A percentile compares a stretch with the other conserved stretches of the same genome.
Conservation (phyloP, 2,797 vertebrate species). For the Champsocephalus gunnari region DNA sequence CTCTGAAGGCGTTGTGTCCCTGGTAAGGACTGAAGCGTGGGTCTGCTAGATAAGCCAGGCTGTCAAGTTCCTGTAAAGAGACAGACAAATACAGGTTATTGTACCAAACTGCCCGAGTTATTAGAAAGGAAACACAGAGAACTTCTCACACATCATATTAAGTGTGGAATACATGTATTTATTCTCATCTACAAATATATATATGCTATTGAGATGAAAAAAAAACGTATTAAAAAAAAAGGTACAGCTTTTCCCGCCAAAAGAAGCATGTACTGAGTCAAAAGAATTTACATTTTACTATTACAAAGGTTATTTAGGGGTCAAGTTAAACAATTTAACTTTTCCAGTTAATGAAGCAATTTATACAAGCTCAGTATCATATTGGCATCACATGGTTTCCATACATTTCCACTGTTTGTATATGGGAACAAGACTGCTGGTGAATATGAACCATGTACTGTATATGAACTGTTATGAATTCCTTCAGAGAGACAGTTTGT, state of each 20-base stretch:
- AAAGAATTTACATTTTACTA: constrained; percentile 1
- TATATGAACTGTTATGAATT: constrained; percentile 50
- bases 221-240: not conserved
- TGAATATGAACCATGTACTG: constrained; percentile 39
- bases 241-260: not conserved
- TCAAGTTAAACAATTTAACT: not conserved
- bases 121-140: not conserved
- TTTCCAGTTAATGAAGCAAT: constrained; percentile 1
- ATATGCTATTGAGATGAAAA: not conserved
- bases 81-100: constrained; percentile 21
- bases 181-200: not conserved
- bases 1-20: constrained; percentile 96
- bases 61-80: constrained; percentile 87
- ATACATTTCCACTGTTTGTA: constrained; percentile 38
- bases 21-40: constrained; percentile 86
- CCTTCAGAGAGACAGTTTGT: constrained; percentile 57
- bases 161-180: not conserved
- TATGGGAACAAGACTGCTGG: constrained; percentile 6
- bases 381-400: constrained; percentile 13
- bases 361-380: constrained; percentile 1
- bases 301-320: not conserved
- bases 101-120: not conserved
- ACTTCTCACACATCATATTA: not conserved
- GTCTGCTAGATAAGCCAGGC: constrained; percentile 81
- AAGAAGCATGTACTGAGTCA: not conserved